Evolutionary conservation across 2,113 vertebrate species (phyloP).

Genomic region (Cyphomyrus plagiostoma): DNA sequence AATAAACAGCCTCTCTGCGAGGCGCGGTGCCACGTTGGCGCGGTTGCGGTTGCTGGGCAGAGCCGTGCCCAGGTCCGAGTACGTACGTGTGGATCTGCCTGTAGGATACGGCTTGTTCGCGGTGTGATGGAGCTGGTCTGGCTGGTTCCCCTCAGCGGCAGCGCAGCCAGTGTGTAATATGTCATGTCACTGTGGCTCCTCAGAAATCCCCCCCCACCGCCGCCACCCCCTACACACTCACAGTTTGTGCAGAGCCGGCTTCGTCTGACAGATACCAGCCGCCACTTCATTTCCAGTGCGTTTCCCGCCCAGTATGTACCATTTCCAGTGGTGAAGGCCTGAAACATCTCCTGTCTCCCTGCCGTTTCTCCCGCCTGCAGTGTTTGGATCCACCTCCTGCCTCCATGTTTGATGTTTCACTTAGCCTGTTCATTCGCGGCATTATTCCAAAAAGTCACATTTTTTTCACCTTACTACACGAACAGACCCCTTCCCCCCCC

Average conservation of each 20-base stretch:
- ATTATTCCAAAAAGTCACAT: not conserved
- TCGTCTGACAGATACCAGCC: not conserved
- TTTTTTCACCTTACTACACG: not conserved
- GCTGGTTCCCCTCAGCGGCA: not conserved
- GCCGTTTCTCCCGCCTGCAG: not conserved
- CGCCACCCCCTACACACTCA: not conserved
- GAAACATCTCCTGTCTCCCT: not conserved
- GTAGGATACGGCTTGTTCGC: not conserved
- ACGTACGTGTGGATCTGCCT: not conserved
- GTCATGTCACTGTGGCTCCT: not conserved
- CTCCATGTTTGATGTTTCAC: not conserved
- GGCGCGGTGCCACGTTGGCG: not conserved
- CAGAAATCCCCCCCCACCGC: not conserved
- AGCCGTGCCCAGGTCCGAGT: not conserved
- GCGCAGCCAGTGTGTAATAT: not conserved
- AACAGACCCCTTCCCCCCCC: conserved; percentile 16
- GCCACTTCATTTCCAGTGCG: not conserved
- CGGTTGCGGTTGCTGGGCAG: not conserved
- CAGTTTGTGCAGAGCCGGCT: not conserved
- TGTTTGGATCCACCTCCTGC: not conserved
- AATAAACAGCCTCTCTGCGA: not conserved
- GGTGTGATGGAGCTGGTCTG: not conserved
- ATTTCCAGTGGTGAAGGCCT: not conserved
- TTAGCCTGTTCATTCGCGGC: not conserved
- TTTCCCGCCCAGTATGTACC: not conserved